These are phyloP conservation scores for Drosophila setifemur DNA, from an alignment of 1,140 invertebrate genomes.

Conservation along the genomic window DNA sequence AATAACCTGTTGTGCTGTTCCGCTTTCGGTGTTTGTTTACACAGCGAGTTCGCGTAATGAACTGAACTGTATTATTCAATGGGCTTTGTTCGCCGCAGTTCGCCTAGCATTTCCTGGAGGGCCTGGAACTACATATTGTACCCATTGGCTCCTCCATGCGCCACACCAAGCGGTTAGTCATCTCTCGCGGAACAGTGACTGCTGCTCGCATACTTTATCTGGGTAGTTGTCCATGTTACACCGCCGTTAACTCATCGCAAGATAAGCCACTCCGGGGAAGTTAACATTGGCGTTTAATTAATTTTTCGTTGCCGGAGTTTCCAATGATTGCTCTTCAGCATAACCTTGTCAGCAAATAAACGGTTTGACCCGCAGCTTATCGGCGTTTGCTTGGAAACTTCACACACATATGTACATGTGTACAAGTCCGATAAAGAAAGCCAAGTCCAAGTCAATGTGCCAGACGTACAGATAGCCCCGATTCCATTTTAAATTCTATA, in stretches of 20 bases:
- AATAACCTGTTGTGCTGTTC: constrained; percentile 72
- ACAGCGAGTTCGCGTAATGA: constrained; percentile 55
- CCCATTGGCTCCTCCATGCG: constrained; percentile 37
- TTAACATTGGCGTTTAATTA: constrained; percentile 11
- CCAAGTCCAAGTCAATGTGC: constrained; percentile 36
- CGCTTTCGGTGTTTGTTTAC: constrained; percentile 71
- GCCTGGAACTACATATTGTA: constrained; percentile 29
- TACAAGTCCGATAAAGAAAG: constrained; percentile 22
- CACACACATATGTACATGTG: neutral
- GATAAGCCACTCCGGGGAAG: constrained; percentile 1
- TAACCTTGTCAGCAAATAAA: neutral
- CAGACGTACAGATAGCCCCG: constrained; percentile 12
- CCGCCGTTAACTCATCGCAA: constrained; percentile 7
- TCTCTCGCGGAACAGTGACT: constrained; percentile 28
- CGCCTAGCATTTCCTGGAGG: constrained; percentile 55
- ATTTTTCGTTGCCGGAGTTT: constrained; percentile 6
- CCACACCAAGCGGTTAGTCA: constrained; percentile 50
- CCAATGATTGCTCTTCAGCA: constrained; percentile 8
- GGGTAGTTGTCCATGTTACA: constrained; percentile 16
- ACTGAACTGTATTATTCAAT: constrained; percentile 59
- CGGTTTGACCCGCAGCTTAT: constrained; percentile 34
- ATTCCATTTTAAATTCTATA: constrained; percentile 6
- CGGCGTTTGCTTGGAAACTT: neutral
- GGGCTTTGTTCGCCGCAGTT: constrained; percentile 46
- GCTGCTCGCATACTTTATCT: constrained; percentile 48